A percentile compares a stretch with the other conserved stretches of the same genome.
Evolutionary conservation across 2,113 vertebrate genomes (phyloP).

Genomic region (Neogale vison): DNA sequence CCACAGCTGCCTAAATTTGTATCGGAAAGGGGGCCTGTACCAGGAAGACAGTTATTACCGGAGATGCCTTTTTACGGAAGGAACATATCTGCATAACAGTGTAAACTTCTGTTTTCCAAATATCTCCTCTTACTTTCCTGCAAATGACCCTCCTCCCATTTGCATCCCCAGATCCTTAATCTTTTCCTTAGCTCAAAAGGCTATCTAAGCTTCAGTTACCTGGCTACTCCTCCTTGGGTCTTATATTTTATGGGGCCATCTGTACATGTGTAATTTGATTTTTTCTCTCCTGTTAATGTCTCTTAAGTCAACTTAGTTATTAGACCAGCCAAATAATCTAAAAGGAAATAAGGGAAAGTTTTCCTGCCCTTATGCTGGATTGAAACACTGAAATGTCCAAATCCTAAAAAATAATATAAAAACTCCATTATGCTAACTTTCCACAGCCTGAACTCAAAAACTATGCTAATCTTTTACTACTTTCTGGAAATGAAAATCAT

Average conservation of each 20-base stretch:
- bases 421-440: background rate
- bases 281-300: background rate
- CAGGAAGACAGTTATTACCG: background rate
- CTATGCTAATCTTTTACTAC: background rate
- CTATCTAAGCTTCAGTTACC: background rate
- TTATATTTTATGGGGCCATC: background rate
- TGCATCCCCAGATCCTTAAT: background rate
- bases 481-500: background rate
- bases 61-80: background rate
- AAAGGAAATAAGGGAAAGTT: background rate
- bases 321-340: background rate
- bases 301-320: background rate
- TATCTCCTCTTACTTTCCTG: background rate
- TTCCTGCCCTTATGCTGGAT: background rate
- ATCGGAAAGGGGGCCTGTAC: background rate
- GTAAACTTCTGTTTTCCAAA: background rate
- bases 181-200: background rate
- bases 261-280: background rate
- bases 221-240: background rate
- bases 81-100: background rate
- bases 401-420: background rate
- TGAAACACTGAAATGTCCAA: background rate
- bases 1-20: background rate
- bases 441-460: background rate
- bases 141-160: background rate